phyloP scores from a whole-genome alignment of 1,140 invertebrate genomes.

The Trachymyrmex septentrionalis region DNA sequence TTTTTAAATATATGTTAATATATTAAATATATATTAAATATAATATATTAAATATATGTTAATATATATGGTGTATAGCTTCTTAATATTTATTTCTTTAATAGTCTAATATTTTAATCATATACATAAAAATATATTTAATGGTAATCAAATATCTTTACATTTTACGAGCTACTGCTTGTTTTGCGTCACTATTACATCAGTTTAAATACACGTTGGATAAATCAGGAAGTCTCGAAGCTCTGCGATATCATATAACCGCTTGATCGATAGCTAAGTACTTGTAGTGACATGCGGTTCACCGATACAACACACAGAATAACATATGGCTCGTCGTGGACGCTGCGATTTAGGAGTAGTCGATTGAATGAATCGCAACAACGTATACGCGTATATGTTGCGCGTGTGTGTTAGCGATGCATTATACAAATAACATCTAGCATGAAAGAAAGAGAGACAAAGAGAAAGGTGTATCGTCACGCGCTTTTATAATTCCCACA shows the following conservation, averaged over 20 bases:
- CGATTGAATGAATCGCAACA: slow-evolving; percentile 7
- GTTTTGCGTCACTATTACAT: background rate
- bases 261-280: slow-evolving; percentile 67
- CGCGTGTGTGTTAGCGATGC: background rate
- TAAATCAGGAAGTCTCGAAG: slow-evolving; percentile 43
- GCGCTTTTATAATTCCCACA: slow-evolving; percentile 1
- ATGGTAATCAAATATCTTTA: background rate
- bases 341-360: slow-evolving; percentile 31
- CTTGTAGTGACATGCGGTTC: slow-evolving; percentile 52
- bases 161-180: background rate
- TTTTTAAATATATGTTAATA: too few relatives aligned
- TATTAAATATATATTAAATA: too few relatives aligned
- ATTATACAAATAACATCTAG: slow-evolving; percentile 40
- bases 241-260: slow-evolving; percentile 44
- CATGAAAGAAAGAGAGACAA: background rate
- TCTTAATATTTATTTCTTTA: slow-evolving; percentile 10
- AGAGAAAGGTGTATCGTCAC: background rate
- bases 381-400: background rate
- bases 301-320: slow-evolving; percentile 24
- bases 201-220: background rate
- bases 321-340: slow-evolving; percentile 21
- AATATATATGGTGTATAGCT: background rate
- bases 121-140: background rate
- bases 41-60: too few relatives aligned
- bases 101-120: background rate